Evolutionary conservation across 2,113 vertebrate genomes (phyloP).

Genomic region (Cettia cetti): DNA sequence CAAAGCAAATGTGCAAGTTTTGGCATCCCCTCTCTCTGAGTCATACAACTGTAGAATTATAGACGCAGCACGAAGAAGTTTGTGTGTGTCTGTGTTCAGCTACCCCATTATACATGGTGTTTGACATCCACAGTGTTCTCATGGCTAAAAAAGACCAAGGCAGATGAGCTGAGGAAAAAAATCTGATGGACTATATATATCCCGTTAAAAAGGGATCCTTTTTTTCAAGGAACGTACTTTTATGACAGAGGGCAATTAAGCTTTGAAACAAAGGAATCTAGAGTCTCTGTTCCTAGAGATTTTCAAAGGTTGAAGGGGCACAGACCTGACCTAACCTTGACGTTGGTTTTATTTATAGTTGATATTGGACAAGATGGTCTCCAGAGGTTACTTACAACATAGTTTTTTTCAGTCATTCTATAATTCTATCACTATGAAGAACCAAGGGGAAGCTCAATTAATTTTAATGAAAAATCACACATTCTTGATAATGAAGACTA

Average conservation of each 20-base stretch:
- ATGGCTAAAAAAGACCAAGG: not conserved
- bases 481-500: not conserved
- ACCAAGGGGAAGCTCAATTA: not conserved
- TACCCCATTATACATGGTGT: not conserved
- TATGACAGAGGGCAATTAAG: not conserved
- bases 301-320: not conserved
- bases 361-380: not conserved
- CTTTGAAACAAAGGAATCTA: not conserved
- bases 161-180: not conserved
- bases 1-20: constrained; percentile 33
- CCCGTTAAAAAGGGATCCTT: not conserved
- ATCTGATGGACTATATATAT: not conserved
- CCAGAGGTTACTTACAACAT: not conserved
- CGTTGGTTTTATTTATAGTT: not conserved
- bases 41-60: not conserved
- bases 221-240: not conserved
- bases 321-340: not conserved
- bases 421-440: not conserved
- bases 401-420: not conserved
- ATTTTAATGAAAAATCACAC: not conserved
- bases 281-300: not conserved
- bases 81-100: not conserved
- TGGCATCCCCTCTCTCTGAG: not conserved
- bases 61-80: not conserved
- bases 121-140: not conserved